A percentile compares a stretch with the other conserved stretches of the same genome.
phyloP scores from a whole-genome alignment of 2,888 invertebrate species.

The Drosophila sordidula region DNA sequence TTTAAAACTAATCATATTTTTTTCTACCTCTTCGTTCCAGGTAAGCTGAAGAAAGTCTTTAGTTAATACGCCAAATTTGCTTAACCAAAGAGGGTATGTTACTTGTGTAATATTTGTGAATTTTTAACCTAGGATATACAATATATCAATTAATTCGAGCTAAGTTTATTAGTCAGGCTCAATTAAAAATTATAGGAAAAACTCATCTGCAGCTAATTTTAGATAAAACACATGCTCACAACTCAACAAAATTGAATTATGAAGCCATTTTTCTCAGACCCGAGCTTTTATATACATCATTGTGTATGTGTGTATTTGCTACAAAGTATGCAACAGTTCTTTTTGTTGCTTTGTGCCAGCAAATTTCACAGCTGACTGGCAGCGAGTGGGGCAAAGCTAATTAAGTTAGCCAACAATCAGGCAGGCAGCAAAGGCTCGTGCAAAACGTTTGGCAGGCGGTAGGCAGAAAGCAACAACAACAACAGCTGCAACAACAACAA shows the following conservation, averaged over 20 bases:
- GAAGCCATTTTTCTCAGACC: constrained; percentile 2
- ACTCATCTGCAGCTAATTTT: background rate
- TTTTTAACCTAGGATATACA: too few relatives aligned
- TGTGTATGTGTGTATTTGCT: constrained; percentile 10
- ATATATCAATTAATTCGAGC: background rate
- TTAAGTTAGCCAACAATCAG: constrained; percentile 72
- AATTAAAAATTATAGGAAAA: background rate
- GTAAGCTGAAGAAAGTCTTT: constrained; percentile 43
- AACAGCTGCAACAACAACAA: background rate
- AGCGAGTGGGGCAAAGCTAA: constrained; percentile 51
- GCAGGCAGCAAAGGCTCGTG: constrained; percentile 31
- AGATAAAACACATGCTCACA: constrained; percentile 9
- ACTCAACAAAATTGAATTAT: constrained; percentile 38
- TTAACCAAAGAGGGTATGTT: background rate
- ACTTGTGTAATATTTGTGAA: background rate
- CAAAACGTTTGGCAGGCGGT: constrained; percentile 23
- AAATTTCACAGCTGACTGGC: constrained; percentile 38
- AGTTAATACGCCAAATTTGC: too few relatives aligned
- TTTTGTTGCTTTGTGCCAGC: constrained; percentile 27
- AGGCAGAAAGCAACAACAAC: constrained; percentile 9
- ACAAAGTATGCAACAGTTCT: constrained; percentile 64
- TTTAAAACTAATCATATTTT: background rate
- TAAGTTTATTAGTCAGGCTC: constrained; percentile 4
- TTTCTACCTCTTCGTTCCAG: constrained; percentile 49
- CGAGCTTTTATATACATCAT: background rate